Base-by-base conservation (phyloP, 2,113 vertebrate species). In the Microtus ochrogaster region DNA sequence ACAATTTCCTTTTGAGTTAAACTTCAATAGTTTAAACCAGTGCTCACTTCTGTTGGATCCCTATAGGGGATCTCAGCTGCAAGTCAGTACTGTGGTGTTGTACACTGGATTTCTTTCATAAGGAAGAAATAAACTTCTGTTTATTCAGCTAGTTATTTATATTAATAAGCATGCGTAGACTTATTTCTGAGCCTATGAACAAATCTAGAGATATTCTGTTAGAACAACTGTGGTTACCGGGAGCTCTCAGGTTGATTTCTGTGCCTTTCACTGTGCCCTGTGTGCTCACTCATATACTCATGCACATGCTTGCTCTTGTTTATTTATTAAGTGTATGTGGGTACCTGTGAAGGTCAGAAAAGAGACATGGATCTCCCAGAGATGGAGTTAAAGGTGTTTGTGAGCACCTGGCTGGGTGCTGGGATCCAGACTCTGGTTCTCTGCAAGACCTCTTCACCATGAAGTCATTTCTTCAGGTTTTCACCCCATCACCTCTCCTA, bases 1-100 rank as follows among this genome's bases (percentile, higher is more conserved):
- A 89, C 36, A 92, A 94, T 44, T 89, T 93, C 49, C 72, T 95
- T 68, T 85, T 26, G 72, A 86, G 93, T 28, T 81, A 88, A 55
- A 77, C 4, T 81, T 41, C 68, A 49, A 39, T 76, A 39, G 8
- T 85, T 85, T 36, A 93, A 89, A 86, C 28, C 13, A 49, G 26
- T 52, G 39, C 10, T 85, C 49, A 82, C 28, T 91, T 92, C 91
- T 47, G 70, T 91, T 58, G 76, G 17, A 73, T 61, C 47, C 14
- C 7, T 79, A 76, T 28, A 86, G 28, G 19, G 52, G 36, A 72
- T 93, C 52, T 81, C 89, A 66, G 33, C 52, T 89, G 5, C 3
- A 72, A 88, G 44, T 65, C 44, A 86, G 44, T 90, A 73, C 44
- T 95, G 5, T 12, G 28, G 63, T 68, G 28, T 66, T 61, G n/a